Base-by-base conservation (phyloP, 2,888 invertebrate genomes). In the Ligdia adustata region DNA sequence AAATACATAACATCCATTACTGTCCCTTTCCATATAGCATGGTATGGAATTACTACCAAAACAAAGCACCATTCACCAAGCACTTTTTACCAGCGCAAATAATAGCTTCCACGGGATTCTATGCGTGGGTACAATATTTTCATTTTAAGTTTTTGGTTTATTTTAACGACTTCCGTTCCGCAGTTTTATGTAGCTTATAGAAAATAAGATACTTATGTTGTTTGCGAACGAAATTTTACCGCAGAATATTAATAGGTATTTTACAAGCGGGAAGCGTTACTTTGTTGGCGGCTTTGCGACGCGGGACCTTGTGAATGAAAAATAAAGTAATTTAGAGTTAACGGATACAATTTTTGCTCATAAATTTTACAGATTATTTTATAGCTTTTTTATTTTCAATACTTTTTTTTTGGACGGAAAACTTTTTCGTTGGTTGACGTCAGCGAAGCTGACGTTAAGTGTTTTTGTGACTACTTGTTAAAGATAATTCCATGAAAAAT, bases 81-180 rank as follows among this genome's bases (percentile, higher is more conserved):
- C 22, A 7, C 22, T 33, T 12, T 22, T 3, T 15, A 4, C 16
- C 4, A 6, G 9, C 32, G 13, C 33, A 7, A 20, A 46, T 45
- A 45, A 38, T 35, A 44, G 13, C n/a, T 28, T n/a, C 34, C 7
- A 31, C 38, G 13, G 18, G 37, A 41, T 39, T 50, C 44, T 50
- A 52, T 54, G 35, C 35, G 27, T 32, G 46, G 38, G 18, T 37
- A 44, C 26, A 46, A 38, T 52, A 40, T 55, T 46, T 52, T 57
- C 41, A 42, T 14, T 27, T 9, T 15, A 13, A 13, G 12, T n/a
- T 49, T 55, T 51, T 43, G 29, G 13, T 57, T 44, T 54, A 37
- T 46, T 52, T 38, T 42, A 49, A 41, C 34, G 44, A 46, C 32
- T 49, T 53, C 53, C 48, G 45, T 51, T 44, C 43, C 20, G 44